Base-by-base conservation (phyloP, 2,888 invertebrate genomes). In the Callosobruchus maculatus region DNA sequence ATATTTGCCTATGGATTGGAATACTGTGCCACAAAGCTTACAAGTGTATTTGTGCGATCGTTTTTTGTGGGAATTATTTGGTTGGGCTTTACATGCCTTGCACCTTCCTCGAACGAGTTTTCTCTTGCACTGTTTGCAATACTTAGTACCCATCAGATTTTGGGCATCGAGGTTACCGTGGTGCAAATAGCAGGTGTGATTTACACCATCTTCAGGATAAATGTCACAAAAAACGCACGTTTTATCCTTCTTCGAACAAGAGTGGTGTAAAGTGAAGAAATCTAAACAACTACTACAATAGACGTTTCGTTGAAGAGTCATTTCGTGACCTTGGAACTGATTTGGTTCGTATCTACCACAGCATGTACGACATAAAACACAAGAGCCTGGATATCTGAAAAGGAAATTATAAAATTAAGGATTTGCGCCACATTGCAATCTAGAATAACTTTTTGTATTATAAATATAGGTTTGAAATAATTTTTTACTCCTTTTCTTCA, bases 1-100 rank as follows among this genome's bases (percentile, higher is more conserved):
- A 71, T 77, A 75, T 13, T 67, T 72, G 67, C 73, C 75, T 68
- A 74, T 76, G 20, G 73, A 74, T 49, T 78, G 77, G 31, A 79
- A 80, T 49, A 76, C 74, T 9, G 76, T 72, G n/a, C 76, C 70
- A 70, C 79, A 80, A 22, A 74, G 72, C 70, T 74, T 75, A 67
- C 78, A 77, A 31, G 69, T 49, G 18, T 49, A 49, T 49, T 49
- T 49, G 9, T 5, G 49, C 67, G 9, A n/a, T 31, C 31, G 20
- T 22, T 31, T 71, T n/a, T 70, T 49, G 70, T 70, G 70, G 22
- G 31, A n/a, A n/a, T n/a, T n/a, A n/a, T n/a, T 31, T 26, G 30
- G n/a, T 70, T 71, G 49, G 4, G 7, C 1, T 18, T 49, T 49
- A 18, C 49, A 49, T 49, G 1, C 13, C 13, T 49, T 49, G 18